phyloP scores from a whole-genome alignment of 2,888 invertebrate species.

The Chamaedrilus cognettii region DNA sequence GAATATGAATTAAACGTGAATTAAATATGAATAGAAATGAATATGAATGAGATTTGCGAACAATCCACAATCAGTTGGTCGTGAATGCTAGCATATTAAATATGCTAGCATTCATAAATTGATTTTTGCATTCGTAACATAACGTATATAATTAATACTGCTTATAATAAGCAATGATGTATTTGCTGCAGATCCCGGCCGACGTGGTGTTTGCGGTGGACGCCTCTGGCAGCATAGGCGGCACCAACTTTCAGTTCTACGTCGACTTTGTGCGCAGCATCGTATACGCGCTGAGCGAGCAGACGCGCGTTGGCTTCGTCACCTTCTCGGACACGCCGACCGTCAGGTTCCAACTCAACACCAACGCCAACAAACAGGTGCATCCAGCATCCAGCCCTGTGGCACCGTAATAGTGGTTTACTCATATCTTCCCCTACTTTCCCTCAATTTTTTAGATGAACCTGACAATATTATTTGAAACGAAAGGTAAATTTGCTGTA shows the following conservation, averaged over 20 bases:
- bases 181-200: slow-evolving; percentile 16
- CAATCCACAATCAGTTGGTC: too few relatives aligned
- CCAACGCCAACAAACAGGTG: slow-evolving; percentile 20
- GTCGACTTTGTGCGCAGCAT: slow-evolving; percentile 27
- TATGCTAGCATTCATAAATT: too few relatives aligned
- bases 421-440: too few relatives aligned
- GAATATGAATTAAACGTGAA: too few relatives aligned
- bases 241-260: slow-evolving; percentile 27
- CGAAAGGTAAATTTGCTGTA: not conserved
- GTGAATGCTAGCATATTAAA: too few relatives aligned
- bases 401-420: not conserved
- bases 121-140: too few relatives aligned
- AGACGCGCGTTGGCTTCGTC: not conserved
- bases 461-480: too few relatives aligned
- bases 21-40: too few relatives aligned
- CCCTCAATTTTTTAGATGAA: too few relatives aligned
- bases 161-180: slow-evolving; percentile 22
- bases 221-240: slow-evolving; percentile 32
- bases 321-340: slow-evolving; percentile 3
- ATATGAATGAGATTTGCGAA: too few relatives aligned
- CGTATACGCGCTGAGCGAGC: slow-evolving; percentile 11
- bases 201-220: slow-evolving; percentile 36
- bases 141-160: too few relatives aligned
- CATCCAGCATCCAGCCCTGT: slow-evolving; percentile 4
- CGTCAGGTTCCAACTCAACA: slow-evolving; percentile 23